Evolutionary conservation across 2,888 invertebrate species (phyloP).

Genomic region (Neocrepidodera transversa): DNA sequence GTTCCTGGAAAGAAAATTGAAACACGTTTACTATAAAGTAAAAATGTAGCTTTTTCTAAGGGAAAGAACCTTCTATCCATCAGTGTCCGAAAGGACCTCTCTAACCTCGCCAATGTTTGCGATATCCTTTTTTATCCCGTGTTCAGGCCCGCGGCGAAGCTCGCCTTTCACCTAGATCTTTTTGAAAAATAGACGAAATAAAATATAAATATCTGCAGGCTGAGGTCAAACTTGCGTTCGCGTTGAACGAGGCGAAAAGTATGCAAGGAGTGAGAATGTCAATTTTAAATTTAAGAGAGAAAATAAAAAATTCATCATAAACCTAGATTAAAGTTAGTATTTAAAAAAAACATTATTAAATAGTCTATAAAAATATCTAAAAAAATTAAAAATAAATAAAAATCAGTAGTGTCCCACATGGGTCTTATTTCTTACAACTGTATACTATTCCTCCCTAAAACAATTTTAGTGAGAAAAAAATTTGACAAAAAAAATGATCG

Average conservation of each 20-base stretch:
- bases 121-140: constrained; percentile 49
- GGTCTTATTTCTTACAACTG: too few species aligned
- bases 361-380: too few species aligned
- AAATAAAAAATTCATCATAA: too few species aligned
- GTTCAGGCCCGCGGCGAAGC: constrained; percentile 36
- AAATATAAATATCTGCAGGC: constrained; percentile 25
- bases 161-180: constrained; percentile 21
- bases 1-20: constrained; percentile 22
- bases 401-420: too few species aligned
- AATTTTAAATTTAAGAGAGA: neutral
- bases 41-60: constrained; percentile 28
- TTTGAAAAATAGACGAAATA: constrained; percentile 25
- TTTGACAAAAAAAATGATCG: too few species aligned
- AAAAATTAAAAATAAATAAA: too few species aligned
- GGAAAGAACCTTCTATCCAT: constrained; percentile 51
- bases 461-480: too few species aligned
- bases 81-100: constrained; percentile 51
- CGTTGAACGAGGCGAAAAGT: neutral
- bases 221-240: constrained; percentile 6
- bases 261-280: neutral
- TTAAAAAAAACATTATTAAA: too few species aligned
- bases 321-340: too few species aligned
- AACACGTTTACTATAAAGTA: constrained; percentile 33
- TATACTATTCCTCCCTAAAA: too few species aligned
- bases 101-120: constrained; percentile 51